Base-by-base conservation (phyloP, 2,888 invertebrate species). In the Lagria hirta region DNA sequence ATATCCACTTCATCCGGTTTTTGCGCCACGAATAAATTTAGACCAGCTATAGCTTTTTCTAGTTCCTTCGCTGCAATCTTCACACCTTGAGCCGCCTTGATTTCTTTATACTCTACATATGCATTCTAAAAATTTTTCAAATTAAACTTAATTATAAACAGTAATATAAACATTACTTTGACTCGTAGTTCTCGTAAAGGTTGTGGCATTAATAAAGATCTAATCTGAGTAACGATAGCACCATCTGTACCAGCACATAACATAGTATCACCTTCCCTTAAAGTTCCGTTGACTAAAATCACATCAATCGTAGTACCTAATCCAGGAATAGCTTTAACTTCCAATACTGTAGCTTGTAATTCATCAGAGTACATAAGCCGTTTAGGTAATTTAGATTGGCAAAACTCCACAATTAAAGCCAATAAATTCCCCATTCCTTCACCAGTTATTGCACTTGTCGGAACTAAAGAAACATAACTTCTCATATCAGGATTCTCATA, bases 301-400 rank as follows among this genome's bases (percentile, higher is more conserved):
- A 97, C 92, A 77, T 99, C 99, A 60, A 99, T 95, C 2, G 99
- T 99, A 30, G 98, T 99, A 34, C 97, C 97, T 48, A 99, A 77
- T 18, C 99, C 99, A 12, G 95, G 84, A 64, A 98, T 88, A 0
- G 95, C 94, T 79, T 98, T 98, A 20, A 98, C 97, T 76, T 88
- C 87, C 8, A 88, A 73, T 2, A 60, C 59, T 4, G 84, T 88
- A 12, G 90, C 91, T 60, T 96, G 88, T 52, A 99, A 74, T 64
- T 97, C 94, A 48, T 96, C 88, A 1, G 89, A 88, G 75, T 88
- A 97, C 75, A 94, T 85, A 3, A 99, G 77, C 44, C 94, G 46
- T 46, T 63, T 83, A 2, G 58, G 54, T 15, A 64, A 52, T 51
- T 60, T 64, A 2, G 52, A 88, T 71, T 99, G 98, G 54, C 94